Conservation (phyloP, 2,113 vertebrate species). For the Chaetodon auriga region DNA sequence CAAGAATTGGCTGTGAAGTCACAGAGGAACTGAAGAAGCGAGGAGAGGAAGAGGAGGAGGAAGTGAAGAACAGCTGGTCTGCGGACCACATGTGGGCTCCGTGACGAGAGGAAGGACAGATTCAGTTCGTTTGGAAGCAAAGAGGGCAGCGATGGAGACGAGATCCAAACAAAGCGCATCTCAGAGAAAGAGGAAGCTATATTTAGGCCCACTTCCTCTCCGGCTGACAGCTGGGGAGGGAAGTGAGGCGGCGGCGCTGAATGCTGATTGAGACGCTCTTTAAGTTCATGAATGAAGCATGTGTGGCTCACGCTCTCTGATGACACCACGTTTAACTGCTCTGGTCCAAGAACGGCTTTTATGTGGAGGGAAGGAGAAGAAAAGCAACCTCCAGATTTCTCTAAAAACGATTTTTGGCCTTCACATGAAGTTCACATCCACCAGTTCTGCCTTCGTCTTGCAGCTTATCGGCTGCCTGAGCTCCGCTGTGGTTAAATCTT, state of each 20-base stretch:
- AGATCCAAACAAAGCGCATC: slow-evolving; percentile 29
- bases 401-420: too few species aligned
- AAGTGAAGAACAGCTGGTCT: slow-evolving; percentile 15
- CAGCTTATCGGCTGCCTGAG: background rate
- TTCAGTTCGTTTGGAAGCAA: background rate
- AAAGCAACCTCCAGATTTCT: background rate
- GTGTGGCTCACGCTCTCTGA: background rate
- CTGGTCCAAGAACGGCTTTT: background rate
- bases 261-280: slow-evolving; percentile 7
- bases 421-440: too few species aligned
- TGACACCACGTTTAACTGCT: background rate
- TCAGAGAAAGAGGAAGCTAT: slow-evolving; percentile 30
- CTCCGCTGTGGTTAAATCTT: background rate
- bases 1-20: background rate
- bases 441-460: too few species aligned
- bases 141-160: slow-evolving; percentile 19
- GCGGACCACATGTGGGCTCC: slow-evolving; percentile 12
- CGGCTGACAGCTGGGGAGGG: slow-evolving; percentile 16
- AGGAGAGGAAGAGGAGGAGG: background rate
- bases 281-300: slow-evolving; percentile 21
- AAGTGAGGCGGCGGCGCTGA: background rate
- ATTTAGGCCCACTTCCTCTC: slow-evolving; percentile 43
- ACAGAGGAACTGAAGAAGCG: too few species aligned
- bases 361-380: background rate
- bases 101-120: background rate